Evolutionary conservation across 1,140 invertebrate genomes (phyloP).

Genomic region (Anastatus disparis): DNA sequence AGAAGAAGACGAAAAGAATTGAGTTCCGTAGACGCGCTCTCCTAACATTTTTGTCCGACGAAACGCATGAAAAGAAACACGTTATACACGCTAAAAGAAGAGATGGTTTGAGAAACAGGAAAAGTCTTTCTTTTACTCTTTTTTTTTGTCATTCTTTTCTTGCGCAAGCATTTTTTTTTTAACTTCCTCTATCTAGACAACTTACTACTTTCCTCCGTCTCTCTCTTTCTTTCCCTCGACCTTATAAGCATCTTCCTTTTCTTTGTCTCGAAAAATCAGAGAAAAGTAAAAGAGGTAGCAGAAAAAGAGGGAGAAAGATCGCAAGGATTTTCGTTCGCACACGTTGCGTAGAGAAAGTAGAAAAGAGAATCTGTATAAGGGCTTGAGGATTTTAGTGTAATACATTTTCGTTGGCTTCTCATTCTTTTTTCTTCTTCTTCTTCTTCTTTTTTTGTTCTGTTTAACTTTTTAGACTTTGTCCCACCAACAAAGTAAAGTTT

Average conservation of each 20-base stretch:
- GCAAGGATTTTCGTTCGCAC: not conserved
- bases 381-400: not conserved
- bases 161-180: not conserved
- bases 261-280: not conserved
- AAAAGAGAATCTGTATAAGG: not conserved
- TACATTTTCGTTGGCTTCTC: no score
- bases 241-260: slow-evolving; percentile 5
- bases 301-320: not conserved
- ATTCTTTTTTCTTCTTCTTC: no score
- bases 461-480: no score
- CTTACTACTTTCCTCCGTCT: slow-evolving; percentile 7
- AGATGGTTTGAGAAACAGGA: slow-evolving; percentile 10
- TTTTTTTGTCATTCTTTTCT: slow-evolving; percentile 15
- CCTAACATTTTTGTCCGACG: not conserved
- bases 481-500: no score
- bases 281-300: not conserved
- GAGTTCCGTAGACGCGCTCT: not conserved
- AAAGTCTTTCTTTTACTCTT: slow-evolving; percentile 14
- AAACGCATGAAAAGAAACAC: slow-evolving; percentile 13
- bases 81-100: not conserved
- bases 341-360: no score
- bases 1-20: not conserved
- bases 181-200: not conserved
- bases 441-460: no score
- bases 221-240: not conserved